Evolutionary conservation across 1,140 invertebrate genomes (phyloP).

Genomic region (Meloidogyne chitwoodi): DNA sequence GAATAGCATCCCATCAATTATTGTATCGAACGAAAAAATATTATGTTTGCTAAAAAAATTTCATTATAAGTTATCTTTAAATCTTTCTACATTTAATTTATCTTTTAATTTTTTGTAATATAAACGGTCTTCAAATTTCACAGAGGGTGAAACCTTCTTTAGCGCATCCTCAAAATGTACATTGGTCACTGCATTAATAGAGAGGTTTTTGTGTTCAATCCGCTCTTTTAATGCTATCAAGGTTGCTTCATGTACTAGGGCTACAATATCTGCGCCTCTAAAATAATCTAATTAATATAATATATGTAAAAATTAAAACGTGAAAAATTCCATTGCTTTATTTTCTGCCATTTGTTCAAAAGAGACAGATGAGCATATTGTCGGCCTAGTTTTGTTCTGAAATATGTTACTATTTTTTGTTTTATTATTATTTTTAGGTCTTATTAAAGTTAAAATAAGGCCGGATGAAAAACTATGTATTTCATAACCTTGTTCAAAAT

Average conservation of each 20-base stretch:
- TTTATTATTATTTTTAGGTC: background rate
- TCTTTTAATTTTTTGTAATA: constrained; percentile 10
- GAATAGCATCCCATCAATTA: too few relatives aligned
- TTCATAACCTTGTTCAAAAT: too few relatives aligned
- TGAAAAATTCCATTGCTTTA: constrained; percentile 12
- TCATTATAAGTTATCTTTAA: background rate
- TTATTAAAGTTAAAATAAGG: too few relatives aligned
- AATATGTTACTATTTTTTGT: background rate
- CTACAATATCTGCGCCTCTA: constrained; percentile 17
- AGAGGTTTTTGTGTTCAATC: constrained; percentile 13
- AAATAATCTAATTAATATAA: constrained; percentile 1
- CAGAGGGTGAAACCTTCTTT: background rate
- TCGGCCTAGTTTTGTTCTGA: constrained; percentile 14
- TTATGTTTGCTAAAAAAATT: background rate
- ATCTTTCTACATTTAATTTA: background rate
- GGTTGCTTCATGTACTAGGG: constrained; percentile 12
- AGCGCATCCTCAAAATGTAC: background rate
- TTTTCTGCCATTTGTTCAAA: constrained; percentile 12
- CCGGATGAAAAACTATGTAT: too few relatives aligned
- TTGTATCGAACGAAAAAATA: too few relatives aligned
- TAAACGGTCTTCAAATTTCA: background rate
- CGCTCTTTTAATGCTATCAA: background rate
- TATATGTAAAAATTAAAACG: background rate
- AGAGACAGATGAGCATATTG: background rate
- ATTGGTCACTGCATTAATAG: background rate